phyloP scores from a whole-genome alignment of 2,797 vertebrate genomes.

The Falco biarmicus region DNA sequence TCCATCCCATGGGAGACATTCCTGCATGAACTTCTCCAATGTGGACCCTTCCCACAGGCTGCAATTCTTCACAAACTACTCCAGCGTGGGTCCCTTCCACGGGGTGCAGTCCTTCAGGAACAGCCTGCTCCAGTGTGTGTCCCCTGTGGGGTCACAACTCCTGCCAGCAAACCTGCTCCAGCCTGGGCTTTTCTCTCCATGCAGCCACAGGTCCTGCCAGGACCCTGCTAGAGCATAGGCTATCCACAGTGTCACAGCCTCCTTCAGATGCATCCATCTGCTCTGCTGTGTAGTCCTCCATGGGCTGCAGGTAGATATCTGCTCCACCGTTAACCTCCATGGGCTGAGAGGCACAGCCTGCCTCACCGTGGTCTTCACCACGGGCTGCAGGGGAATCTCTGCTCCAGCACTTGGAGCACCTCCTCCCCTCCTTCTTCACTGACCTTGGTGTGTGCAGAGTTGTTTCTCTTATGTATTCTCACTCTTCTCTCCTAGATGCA shows the following conservation, averaged over 20 bases:
- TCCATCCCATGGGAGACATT: neutral
- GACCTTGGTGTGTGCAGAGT: accelerated
- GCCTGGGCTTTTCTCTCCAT: too few relatives aligned
- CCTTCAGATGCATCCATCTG: too few relatives aligned
- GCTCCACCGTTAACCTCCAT: too few relatives aligned
- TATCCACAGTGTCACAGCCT: too few relatives aligned
- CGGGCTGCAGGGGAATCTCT: neutral
- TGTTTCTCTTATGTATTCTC: neutral
- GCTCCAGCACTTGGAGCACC: accelerated
- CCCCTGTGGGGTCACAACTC: too few relatives aligned
- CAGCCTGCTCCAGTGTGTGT: accelerated
- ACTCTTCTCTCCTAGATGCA: neutral
- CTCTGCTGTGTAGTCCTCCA: neutral
- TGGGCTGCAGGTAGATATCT: neutral
- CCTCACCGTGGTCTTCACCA: neutral
- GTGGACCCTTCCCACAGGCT: neutral
- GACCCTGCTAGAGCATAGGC: too few relatives aligned
- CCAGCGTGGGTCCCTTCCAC: accelerated
- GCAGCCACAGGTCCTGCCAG: too few relatives aligned
- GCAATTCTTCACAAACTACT: neutral
- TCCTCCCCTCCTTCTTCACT: neutral
- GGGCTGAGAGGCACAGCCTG: neutral
- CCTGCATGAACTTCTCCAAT: neutral
- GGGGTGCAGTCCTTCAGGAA: too few relatives aligned
- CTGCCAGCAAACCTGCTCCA: too few relatives aligned